Conservation (phyloP, 2,888 invertebrate species). For the Acanthosepion esculentum region DNA sequence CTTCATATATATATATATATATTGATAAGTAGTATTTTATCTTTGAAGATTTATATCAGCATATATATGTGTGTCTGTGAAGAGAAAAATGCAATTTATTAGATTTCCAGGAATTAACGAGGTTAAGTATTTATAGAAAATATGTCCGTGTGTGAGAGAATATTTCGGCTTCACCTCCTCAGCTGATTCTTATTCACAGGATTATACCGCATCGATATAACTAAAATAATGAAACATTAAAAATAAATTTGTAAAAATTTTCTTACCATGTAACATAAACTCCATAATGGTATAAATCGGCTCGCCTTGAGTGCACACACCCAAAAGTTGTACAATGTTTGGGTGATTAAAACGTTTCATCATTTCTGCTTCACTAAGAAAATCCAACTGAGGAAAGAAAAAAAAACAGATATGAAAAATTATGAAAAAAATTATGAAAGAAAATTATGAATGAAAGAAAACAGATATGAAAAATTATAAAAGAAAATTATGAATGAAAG, state of each 20-base stretch:
- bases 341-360: slow-evolving; percentile 94
- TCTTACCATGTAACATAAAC: slow-evolving; percentile 87
- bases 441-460: neutral
- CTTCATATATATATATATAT: too few species aligned
- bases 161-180: neutral
- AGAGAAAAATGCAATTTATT: neutral
- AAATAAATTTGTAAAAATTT: neutral
- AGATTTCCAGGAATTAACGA: neutral
- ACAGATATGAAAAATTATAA: neutral
- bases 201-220: neutral
- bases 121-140: neutral
- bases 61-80: neutral
- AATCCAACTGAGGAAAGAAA: slow-evolving; percentile 80
- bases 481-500: too few species aligned
- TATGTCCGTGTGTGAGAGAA: neutral
- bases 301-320: slow-evolving; percentile 89
- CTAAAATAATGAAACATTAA: neutral
- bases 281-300: slow-evolving; percentile 95
- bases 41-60: neutral
- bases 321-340: slow-evolving; percentile 88
- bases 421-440: too few species aligned
- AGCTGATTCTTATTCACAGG: neutral
- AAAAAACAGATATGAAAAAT: neutral
- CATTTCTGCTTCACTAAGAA: slow-evolving; percentile 92
- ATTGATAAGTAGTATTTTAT: neutral